Evolutionary conservation across 2,113 vertebrate species (phyloP).

Genomic region (Thamnophis sirtalis): DNA sequence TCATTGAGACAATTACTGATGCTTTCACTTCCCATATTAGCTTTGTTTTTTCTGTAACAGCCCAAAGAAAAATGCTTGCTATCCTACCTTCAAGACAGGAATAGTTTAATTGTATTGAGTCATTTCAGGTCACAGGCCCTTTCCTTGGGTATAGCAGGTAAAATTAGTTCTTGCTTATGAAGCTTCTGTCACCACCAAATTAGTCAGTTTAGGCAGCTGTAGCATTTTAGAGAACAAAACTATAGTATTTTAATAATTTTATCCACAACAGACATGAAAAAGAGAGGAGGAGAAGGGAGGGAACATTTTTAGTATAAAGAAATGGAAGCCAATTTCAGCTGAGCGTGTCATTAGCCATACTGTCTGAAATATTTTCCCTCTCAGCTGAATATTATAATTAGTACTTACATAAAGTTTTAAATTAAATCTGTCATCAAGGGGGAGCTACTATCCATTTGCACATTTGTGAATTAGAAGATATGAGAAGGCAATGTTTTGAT

Average conservation of each 20-base stretch:
- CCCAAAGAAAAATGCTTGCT: not conserved
- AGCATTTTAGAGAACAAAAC: not conserved
- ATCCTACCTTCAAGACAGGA: not conserved
- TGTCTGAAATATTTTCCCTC: not conserved
- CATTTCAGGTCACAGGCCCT: not conserved
- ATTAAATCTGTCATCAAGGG: constrained; percentile 27
- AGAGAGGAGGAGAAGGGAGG: not conserved
- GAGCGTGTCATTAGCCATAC: not conserved
- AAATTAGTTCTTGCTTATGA: not conserved
- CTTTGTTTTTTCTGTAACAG: not conserved
- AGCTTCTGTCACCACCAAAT: not conserved
- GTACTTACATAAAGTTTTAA: constrained; percentile 16
- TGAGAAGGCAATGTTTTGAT: not conserved
- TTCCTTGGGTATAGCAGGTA: not conserved
- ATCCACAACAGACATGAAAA: constrained; percentile 6
- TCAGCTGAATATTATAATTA: constrained; percentile 26
- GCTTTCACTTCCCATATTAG: not conserved
- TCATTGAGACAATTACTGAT: not conserved
- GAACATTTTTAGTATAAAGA: constrained; percentile 5
- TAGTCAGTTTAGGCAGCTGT: not conserved
- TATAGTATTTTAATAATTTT: not conserved
- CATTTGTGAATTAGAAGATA: constrained; percentile 39
- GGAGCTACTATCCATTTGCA: constrained; percentile 17
- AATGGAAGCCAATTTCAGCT: constrained; percentile 25
- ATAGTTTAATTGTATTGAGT: not conserved